These are phyloP conservation scores for Phania funesta DNA, from an alignment of 2,888 invertebrate species.

Conservation along the genomic window DNA sequence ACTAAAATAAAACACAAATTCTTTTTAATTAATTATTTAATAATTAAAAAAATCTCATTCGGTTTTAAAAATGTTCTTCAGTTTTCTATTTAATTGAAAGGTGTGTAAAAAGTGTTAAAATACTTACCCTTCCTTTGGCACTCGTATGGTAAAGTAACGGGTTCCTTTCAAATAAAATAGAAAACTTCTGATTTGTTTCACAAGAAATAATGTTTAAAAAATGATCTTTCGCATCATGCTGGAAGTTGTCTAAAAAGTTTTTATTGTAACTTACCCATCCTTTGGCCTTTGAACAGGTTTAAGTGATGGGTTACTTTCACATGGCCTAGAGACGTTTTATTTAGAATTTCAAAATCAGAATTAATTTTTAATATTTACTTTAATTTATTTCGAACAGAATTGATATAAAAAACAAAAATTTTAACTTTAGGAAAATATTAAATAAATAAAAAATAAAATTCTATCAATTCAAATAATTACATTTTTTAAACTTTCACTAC, in stretches of 20 bases:
- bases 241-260: conserved; percentile 31
- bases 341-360: too few relatives aligned
- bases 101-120: conserved; percentile 30
- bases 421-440: too few relatives aligned
- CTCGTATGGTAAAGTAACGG: neutral
- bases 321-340: neutral
- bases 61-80: neutral
- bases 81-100: neutral
- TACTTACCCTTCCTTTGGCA: conserved; percentile 21
- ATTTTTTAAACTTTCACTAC: too few relatives aligned
- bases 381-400: neutral
- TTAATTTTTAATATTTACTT: neutral
- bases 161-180: conserved; percentile 21
- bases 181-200: too few relatives aligned
- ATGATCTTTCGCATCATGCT: neutral
- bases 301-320: conserved; percentile 24
- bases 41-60: too few relatives aligned
- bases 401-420: too few relatives aligned
- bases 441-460: too few relatives aligned
- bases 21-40: neutral
- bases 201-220: too few relatives aligned
- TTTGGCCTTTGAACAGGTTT: neutral
- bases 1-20: neutral
- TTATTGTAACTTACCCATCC: conserved; percentile 23
- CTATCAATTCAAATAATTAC: too few relatives aligned